Percentiles rank a stretch among this genome's conserved stretches.
phyloP scores from a whole-genome alignment of 2,797 vertebrate genomes.

The Parauchenoglanis punctatus region DNA sequence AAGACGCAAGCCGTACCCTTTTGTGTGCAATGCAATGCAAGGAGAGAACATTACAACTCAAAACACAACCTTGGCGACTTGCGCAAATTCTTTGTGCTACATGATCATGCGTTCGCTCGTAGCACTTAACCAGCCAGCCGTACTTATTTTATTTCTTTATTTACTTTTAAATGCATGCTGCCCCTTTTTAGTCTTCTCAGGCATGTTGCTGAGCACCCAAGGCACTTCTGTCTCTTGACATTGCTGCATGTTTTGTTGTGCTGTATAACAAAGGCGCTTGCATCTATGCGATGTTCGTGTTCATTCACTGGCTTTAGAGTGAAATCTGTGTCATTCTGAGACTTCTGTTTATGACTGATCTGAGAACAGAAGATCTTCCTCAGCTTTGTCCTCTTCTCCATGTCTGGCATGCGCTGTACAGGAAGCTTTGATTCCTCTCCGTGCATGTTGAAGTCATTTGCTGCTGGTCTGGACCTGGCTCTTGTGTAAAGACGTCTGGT shows the following conservation, averaged over 20 bases:
- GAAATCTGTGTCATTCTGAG: neutral
- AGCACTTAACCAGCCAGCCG: neutral
- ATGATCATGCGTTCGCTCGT: neutral
- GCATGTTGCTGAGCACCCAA: neutral
- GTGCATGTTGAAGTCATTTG: slow-evolving; percentile 30
- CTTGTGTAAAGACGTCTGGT: neutral
- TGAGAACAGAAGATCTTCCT: slow-evolving; percentile 3
- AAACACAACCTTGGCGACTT: neutral
- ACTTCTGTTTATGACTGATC: slow-evolving; percentile 15
- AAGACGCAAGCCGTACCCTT: neutral
- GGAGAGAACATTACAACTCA: neutral
- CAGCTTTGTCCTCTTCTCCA: neutral
- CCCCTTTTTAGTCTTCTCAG: neutral
- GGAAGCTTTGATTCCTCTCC: slow-evolving; percentile 5
- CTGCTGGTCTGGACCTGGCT: slow-evolving; percentile 1
- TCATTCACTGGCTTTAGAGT: neutral
- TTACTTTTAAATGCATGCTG: neutral
- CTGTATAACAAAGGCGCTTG: neutral
- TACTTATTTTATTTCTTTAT: neutral
- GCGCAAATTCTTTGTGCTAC: neutral
- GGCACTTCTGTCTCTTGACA: neutral
- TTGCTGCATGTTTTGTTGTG: neutral
- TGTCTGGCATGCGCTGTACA: neutral
- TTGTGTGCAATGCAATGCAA: neutral
- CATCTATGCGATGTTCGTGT: neutral